Evolutionary conservation across 2,113 vertebrate genomes (phyloP).

Genomic region (Pangasianodon hypophthalmus): DNA sequence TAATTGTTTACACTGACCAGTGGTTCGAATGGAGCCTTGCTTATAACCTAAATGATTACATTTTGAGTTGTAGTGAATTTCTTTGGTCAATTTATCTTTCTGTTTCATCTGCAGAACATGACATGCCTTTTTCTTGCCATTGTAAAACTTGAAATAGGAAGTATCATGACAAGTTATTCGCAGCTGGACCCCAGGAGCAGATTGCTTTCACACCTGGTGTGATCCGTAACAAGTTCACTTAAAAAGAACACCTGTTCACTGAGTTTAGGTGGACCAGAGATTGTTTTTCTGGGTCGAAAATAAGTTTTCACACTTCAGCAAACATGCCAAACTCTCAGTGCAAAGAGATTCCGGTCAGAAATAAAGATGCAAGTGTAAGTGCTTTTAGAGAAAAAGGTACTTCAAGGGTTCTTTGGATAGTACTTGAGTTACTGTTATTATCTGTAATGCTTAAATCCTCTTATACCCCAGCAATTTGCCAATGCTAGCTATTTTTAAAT

Average conservation of each 20-base stretch:
- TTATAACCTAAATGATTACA: not conserved
- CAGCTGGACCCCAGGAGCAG: constrained; percentile 11
- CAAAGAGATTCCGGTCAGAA: not conserved
- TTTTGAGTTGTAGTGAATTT: not conserved
- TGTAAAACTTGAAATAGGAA: not conserved
- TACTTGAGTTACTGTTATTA: not conserved
- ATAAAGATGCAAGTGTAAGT: not conserved
- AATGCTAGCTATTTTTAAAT: not conserved
- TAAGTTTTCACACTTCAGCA: constrained; percentile 8
- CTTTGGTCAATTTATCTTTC: not conserved
- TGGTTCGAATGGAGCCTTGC: not conserved
- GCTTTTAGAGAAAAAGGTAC: not conserved
- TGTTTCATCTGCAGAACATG: not conserved
- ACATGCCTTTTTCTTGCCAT: not conserved
- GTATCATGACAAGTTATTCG: not conserved
- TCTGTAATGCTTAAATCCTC: no score
- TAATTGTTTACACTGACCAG: not conserved
- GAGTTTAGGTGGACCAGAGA: not conserved
- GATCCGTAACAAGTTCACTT: constrained; percentile 5
- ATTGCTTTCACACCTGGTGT: constrained; percentile 14
- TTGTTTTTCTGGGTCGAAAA: not conserved
- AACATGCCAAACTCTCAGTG: not conserved
- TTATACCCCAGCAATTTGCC: no score
- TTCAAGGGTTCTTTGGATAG: not conserved
- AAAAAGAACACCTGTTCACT: not conserved